phyloP scores from a whole-genome alignment of 2,888 invertebrate species.

The Melinaea menophilus region DNA sequence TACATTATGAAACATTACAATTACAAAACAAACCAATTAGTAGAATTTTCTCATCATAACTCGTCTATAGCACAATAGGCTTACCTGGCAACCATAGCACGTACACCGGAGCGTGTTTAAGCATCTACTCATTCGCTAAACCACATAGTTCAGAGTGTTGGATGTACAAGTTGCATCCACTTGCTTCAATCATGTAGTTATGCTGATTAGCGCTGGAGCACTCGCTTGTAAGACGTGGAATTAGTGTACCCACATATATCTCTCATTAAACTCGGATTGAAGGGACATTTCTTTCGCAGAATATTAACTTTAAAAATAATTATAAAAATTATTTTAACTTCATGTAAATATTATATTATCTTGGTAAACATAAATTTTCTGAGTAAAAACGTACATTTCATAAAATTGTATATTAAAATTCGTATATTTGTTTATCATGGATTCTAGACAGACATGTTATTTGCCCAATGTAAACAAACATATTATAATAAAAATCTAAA shows the following conservation, averaged over 20 bases:
- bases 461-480: no score
- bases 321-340: no score
- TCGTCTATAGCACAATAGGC: neutral
- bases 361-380: no score
- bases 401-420: neutral
- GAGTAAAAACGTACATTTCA: no score
- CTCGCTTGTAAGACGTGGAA: constrained; percentile 28
- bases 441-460: no score
- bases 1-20: no score
- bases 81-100: neutral
- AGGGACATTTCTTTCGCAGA: constrained; percentile 14
- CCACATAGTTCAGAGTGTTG: constrained; percentile 29
- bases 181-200: constrained; percentile 33
- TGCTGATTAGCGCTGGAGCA: constrained; percentile 30
- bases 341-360: neutral
- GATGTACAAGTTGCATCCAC: constrained; percentile 32
- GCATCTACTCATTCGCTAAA: constrained; percentile 31
- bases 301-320: neutral
- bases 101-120: constrained; percentile 29
- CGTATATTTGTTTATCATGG: no score
- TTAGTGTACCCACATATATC: constrained; percentile 24
- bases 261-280: constrained; percentile 24
- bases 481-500: no score
- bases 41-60: neutral
- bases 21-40: neutral